Base-by-base conservation (phyloP, 53 echinoderm and acorn worm species). In the Zoroaster sp. region DNA sequence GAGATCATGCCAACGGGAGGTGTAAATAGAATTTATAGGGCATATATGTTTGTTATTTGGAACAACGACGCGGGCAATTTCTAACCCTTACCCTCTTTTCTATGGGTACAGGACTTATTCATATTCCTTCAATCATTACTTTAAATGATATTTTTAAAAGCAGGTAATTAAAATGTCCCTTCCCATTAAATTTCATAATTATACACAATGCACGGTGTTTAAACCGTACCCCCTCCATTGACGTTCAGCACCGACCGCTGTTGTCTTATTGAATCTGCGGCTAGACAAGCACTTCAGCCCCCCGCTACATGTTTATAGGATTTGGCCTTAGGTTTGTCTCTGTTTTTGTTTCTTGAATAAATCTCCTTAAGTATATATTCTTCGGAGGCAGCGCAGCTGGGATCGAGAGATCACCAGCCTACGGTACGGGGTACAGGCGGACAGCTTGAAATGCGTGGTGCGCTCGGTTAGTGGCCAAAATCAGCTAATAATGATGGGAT, bases 301-400 rank as follows among this genome's bases (percentile, higher is more conserved):
- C 35, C 66, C 69, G 85, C 71, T 85, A 69, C 85, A 66, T 85
- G 70, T 85, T 85, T 85, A 85, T 85, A 85, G 85, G 85, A 85
- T 85, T 85, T 85, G 66, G 85, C 85, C 85, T 85, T 13, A 85
- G 85, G 85, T 70, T 71, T 69, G 85, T 71, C 59, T 82, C 38
- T 77, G 77, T 85, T 85, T 85, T 70, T 70, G 85, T 85, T 70
- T 85, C 85, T 85, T 49, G 71, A 71, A 85, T 70, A 70, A 85
- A 85, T 85, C 85, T 69, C 52, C 85, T 71, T 69, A 35, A 69
- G 85, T 66, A 35, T 66, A 63, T 67, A 40, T 41, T 67, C 68
- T 30, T 31, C 41, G 32, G 44, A 25, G 15, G 40, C 14, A 17
- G 31, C 28, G 82, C 42, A 66, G 67, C 78, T 14, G 52, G 33